Conservation (phyloP, 2,888 invertebrate genomes). For the Alcis repandata region DNA sequence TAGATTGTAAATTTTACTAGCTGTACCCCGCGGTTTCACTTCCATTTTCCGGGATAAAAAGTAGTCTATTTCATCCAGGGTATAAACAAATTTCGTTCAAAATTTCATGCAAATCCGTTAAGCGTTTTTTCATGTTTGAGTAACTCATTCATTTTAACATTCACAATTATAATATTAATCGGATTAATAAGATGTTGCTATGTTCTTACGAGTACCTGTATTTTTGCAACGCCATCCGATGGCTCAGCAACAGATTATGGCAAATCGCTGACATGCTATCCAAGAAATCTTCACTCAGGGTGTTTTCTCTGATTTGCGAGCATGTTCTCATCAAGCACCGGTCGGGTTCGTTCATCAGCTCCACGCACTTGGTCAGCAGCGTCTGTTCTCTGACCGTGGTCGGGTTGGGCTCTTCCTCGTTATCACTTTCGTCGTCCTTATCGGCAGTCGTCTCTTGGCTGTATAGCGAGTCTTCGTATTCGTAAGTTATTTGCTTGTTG, state of each 20-base stretch:
- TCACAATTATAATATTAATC: too few species aligned
- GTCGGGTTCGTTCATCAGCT: conserved; percentile 88
- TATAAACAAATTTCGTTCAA: too few species aligned
- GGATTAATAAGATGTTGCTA: too few species aligned
- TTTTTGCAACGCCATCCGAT: conserved; percentile 93
- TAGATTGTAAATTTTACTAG: too few species aligned
- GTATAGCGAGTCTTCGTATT: conserved; percentile 80
- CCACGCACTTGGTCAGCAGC: conserved; percentile 86
- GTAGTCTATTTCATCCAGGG: too few species aligned
- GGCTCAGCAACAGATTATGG: conserved; percentile 93
- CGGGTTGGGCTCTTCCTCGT: conserved; percentile 82
- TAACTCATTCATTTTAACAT: too few species aligned
- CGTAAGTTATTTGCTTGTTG: conserved; percentile 77
- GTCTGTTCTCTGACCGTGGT: conserved; percentile 79
- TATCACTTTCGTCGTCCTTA: conserved; percentile 87
- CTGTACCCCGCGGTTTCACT: too few species aligned
- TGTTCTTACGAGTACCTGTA: conserved; percentile 92
- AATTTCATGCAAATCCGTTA: too few species aligned
- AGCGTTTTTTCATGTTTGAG: too few species aligned
- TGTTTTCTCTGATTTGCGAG: conserved; percentile 81
- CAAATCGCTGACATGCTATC: conserved; percentile 92
- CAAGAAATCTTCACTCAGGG: conserved; percentile 85
- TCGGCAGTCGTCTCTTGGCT: conserved; percentile 80
- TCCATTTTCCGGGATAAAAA: too few species aligned
- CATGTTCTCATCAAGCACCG: conserved; percentile 75